Conservation (phyloP, 2,113 vertebrate species). For the Spilogale gracilis region DNA sequence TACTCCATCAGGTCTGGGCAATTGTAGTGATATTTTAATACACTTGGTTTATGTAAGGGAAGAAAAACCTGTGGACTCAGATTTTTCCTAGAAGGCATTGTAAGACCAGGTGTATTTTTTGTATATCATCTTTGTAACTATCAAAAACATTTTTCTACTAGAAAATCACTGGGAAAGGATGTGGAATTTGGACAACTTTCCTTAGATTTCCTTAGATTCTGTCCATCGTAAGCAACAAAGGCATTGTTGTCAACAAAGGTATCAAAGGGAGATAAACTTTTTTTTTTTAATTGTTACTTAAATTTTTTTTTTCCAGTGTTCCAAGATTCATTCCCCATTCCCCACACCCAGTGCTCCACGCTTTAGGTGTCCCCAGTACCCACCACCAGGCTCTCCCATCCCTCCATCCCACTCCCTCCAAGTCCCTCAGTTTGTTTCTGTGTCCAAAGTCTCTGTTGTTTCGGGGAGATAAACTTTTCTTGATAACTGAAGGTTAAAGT, state of each 20-base stretch:
- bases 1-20: not conserved
- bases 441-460: too few relatives aligned
- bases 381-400: too few relatives aligned
- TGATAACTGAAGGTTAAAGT: conserved; percentile 30
- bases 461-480: conserved; percentile 23
- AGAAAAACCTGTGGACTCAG: not conserved
- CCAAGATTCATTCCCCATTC: too few relatives aligned
- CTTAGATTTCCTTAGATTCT: not conserved
- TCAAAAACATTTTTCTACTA: conserved; percentile 40
- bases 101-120: conserved; percentile 31
- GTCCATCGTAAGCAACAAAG: not conserved
- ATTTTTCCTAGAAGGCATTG: not conserved
- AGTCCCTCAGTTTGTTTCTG: too few relatives aligned
- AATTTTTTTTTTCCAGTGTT: too few relatives aligned
- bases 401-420: too few relatives aligned
- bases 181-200: not conserved
- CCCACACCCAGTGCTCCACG: too few relatives aligned
- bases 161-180: conserved; percentile 18
- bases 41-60: conserved; percentile 8
- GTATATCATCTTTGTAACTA: not conserved
- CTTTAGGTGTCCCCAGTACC: too few relatives aligned
- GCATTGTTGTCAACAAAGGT: conserved; percentile 36
- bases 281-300: not conserved
- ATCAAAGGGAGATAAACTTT: conserved; percentile 49
- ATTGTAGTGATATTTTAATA: not conserved